These are phyloP conservation scores for Chrysogorgia sp. DNA, from an alignment of 92 coral and sea anemone genomes.

Conservation along the genomic window DNA sequence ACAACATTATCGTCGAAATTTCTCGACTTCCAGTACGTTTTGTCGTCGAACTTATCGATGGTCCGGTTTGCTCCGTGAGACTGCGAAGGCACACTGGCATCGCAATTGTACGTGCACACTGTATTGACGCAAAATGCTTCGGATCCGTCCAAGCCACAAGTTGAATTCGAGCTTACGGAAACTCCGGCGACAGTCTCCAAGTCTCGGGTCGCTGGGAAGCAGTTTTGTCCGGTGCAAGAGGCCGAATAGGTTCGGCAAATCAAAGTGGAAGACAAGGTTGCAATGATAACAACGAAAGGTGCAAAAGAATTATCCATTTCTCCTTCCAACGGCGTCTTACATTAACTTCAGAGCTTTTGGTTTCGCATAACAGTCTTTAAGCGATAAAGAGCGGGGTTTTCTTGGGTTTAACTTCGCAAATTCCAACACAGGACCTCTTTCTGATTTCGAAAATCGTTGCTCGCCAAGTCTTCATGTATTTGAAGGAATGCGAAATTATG, in stretches of 20 bases:
- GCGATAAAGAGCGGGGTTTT: not conserved
- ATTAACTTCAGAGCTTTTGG: not conserved
- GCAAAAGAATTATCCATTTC: slow-evolving; percentile 31
- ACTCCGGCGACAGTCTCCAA: slow-evolving; percentile 15
- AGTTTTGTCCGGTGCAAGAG: not conserved
- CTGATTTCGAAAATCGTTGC: slow-evolving; percentile 20
- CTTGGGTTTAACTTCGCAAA: not conserved
- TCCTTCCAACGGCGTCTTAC: not conserved
- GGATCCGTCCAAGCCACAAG: slow-evolving; percentile 69
- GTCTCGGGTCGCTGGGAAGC: slow-evolving; percentile 18
- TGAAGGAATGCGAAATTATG: slow-evolving; percentile 33
- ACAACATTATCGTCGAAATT: slow-evolving; percentile 77
- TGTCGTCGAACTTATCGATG: slow-evolving; percentile 49
- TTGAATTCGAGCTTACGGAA: slow-evolving; percentile 76
- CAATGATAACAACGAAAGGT: not conserved
- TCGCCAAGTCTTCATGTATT: slow-evolving; percentile 12
- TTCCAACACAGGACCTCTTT: slow-evolving; percentile 32
- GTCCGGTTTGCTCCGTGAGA: slow-evolving; percentile 67
- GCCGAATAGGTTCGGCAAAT: slow-evolving; percentile 7
- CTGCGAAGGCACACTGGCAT: slow-evolving; percentile 37
- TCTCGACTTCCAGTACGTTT: slow-evolving; percentile 89
- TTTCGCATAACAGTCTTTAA: not conserved
- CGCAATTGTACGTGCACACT: slow-evolving; percentile 66
- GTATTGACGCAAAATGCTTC: slow-evolving; percentile 58
- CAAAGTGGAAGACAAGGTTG: not conserved